phyloP scores from a whole-genome alignment of 2,113 vertebrate genomes.

The Axis porcinus region DNA sequence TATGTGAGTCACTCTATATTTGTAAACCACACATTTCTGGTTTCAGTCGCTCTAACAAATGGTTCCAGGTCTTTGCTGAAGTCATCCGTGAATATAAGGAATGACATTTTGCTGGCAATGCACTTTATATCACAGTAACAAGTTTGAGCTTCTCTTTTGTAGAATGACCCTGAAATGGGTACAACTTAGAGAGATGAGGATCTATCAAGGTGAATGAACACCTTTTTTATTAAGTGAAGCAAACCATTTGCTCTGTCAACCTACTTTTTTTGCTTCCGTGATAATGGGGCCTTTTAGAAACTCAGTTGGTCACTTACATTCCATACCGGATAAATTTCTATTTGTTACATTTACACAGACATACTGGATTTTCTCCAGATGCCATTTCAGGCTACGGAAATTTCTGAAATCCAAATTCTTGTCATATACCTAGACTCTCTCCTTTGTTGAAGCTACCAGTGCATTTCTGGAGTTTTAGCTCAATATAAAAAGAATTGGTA shows the following conservation, averaged over 20 bases:
- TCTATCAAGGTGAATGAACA: conserved; percentile 16
- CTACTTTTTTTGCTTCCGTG: conserved; percentile 42
- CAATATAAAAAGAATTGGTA: neutral
- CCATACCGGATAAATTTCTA: conserved; percentile 46
- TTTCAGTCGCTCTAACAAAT: conserved; percentile 21
- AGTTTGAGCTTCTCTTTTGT: neutral
- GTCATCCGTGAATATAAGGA: conserved; percentile 35
- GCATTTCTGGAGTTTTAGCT: neutral
- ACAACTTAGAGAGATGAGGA: neutral
- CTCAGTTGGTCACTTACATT: neutral
- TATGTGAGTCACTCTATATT: conserved; percentile 38
- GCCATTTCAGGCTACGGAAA: neutral
- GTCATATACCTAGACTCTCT: neutral
- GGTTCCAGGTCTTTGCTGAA: conserved; percentile 50
- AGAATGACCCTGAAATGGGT: conserved; percentile 49
- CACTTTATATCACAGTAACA: conserved; percentile 17
- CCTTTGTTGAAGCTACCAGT: neutral
- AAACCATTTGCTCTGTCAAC: conserved; percentile 47
- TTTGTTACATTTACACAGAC: conserved; percentile 23
- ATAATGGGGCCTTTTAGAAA: conserved; percentile 43
- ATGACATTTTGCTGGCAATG: conserved; percentile 12
- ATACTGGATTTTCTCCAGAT: neutral
- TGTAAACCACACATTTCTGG: conserved; percentile 37
- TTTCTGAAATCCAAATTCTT: conserved; percentile 44
- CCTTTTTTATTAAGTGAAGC: conserved; percentile 39